Conservation (phyloP, 2,113 vertebrate species). For the Suncus etruscus region DNA sequence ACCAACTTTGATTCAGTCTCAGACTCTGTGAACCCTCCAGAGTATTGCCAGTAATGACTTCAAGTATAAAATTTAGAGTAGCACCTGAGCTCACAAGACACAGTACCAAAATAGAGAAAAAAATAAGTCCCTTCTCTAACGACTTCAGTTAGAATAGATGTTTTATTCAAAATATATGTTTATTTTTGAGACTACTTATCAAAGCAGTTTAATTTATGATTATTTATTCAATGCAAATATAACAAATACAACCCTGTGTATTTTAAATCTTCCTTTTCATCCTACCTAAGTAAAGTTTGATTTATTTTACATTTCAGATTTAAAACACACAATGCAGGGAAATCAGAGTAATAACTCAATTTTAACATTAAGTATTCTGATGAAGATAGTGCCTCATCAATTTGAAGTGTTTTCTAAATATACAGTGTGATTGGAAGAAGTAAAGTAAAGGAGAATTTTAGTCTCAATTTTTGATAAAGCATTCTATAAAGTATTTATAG, state of each 20-base stretch:
- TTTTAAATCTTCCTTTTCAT: conserved; percentile 19
- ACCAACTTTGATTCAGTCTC: too few species aligned
- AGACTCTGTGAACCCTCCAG: too few species aligned
- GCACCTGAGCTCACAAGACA: too few species aligned
- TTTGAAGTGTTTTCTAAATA: conserved; percentile 74
- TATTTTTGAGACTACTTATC: conserved; percentile 41
- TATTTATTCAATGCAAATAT: background rate
- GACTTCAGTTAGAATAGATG: background rate
- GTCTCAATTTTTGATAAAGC: conserved; percentile 39
- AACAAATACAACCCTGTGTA: background rate
- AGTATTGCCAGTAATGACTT: too few species aligned
- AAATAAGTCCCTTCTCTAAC: background rate
- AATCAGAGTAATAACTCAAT: conserved; percentile 66
- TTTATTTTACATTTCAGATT: conserved; percentile 65
- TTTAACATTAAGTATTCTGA: conserved; percentile 62
- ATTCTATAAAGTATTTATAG: conserved; percentile 52
- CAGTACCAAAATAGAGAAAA: background rate
- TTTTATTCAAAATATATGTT: conserved; percentile 44
- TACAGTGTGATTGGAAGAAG: conserved; percentile 33
- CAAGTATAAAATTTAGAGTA: background rate
- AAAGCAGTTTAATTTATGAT: conserved; percentile 30
- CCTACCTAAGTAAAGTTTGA: background rate
- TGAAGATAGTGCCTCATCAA: conserved; percentile 70
- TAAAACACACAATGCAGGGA: conserved; percentile 48
- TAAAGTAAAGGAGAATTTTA: conserved; percentile 53